These are phyloP conservation scores for Chaetorhynchus papuensis DNA, from an alignment of 2,113 vertebrate genomes.

Conservation along the genomic window DNA sequence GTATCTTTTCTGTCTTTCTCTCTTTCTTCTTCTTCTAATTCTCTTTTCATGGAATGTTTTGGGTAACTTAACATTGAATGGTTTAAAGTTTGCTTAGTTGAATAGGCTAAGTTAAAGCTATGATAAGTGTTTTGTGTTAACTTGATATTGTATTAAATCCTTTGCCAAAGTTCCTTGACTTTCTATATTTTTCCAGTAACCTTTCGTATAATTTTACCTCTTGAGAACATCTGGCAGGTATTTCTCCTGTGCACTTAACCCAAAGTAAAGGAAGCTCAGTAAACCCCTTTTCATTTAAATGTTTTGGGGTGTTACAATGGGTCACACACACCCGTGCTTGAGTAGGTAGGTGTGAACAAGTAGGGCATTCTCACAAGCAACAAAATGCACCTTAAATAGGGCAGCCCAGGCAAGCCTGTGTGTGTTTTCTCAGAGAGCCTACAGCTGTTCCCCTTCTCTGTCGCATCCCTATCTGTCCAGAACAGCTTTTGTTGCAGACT, in stretches of 20 bases:
- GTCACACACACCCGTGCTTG: not conserved
- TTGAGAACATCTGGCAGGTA: not conserved
- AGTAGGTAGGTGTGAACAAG: not conserved
- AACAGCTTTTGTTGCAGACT: not conserved
- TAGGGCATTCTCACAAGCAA: not conserved
- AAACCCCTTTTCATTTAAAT: not conserved
- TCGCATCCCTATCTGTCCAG: not conserved
- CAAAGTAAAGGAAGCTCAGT: not conserved
- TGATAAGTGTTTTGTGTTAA: not conserved
- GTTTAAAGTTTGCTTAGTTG: not conserved
- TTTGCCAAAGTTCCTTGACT: not conserved
- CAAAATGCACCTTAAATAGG: not conserved
- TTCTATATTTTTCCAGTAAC: not conserved
- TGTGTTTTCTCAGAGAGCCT: not conserved
- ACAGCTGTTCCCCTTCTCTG: not conserved
- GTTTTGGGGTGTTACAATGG: not conserved
- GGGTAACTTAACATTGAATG: not conserved
- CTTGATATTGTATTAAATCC: not conserved
- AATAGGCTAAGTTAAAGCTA: not conserved
- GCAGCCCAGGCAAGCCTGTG: not conserved
- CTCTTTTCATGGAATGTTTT: not conserved
- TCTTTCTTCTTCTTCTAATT: not conserved
- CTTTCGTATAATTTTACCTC: not conserved
- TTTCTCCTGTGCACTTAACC: not conserved
- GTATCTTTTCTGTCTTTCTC: not conserved